Evolutionary conservation across 2,888 invertebrate species (phyloP).

Genomic region (Perizoma affinitatum): DNA sequence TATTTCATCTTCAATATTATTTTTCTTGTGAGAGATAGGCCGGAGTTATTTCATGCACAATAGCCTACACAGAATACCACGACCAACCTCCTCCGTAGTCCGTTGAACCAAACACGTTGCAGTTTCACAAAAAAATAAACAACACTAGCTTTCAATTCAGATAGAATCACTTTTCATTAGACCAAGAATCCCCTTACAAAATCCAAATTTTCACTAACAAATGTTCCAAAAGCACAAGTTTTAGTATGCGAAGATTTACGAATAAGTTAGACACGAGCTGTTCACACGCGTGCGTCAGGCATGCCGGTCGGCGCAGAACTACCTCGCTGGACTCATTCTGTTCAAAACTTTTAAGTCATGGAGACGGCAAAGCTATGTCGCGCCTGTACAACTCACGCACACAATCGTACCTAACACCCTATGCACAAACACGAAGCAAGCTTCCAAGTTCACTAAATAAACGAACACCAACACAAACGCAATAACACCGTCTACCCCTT

Average conservation of each 20-base stretch:
- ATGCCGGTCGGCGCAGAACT: constrained; percentile 81
- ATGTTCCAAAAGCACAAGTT: constrained; percentile 63
- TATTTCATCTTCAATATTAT: neutral
- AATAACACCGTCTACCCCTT: constrained; percentile 80
- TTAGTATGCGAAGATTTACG: constrained; percentile 69
- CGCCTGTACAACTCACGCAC: constrained; percentile 82
- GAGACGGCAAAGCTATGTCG: constrained; percentile 84
- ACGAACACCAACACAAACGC: constrained; percentile 82
- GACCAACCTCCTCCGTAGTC: constrained; percentile 81
- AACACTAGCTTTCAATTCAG: constrained; percentile 53
- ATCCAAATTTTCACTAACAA: constrained; percentile 47
- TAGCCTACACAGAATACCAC: constrained; percentile 72
- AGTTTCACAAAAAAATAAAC: constrained; percentile 80
- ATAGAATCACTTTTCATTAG: constrained; percentile 59
- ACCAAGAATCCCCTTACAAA: constrained; percentile 47
- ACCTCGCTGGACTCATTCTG: constrained; percentile 72
- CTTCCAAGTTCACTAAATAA: constrained; percentile 85
- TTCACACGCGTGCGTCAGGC: constrained; percentile 64
- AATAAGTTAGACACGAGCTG: constrained; percentile 67
- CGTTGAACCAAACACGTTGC: constrained; percentile 84
- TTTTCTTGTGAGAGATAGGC: constrained; percentile 43
- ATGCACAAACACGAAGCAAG: constrained; percentile 81
- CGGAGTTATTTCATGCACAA: constrained; percentile 70
- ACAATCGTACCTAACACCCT: constrained; percentile 73
- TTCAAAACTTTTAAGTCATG: constrained; percentile 84